These are phyloP conservation scores for Sardina pilchardus DNA, from an alignment of 2,113 vertebrate genomes.

Conservation along the genomic window DNA sequence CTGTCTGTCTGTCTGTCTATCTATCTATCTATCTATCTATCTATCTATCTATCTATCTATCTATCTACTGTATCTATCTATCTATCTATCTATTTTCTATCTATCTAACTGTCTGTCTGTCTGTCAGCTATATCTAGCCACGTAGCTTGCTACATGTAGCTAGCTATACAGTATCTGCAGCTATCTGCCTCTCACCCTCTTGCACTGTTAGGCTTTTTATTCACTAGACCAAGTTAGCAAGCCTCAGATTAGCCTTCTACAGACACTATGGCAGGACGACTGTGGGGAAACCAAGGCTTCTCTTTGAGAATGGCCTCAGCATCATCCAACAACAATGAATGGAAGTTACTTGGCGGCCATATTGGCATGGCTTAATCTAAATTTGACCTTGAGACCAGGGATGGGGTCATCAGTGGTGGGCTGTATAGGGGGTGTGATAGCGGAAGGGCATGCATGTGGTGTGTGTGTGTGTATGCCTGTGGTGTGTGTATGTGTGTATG, in stretches of 20 bases:
- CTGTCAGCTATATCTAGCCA: neutral
- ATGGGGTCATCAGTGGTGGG: neutral
- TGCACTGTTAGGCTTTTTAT: neutral
- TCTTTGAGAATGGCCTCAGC: neutral
- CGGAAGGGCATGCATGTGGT: neutral
- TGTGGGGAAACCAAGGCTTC: neutral
- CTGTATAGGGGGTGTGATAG: neutral
- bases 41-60: neutral
- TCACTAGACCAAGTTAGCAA: neutral
- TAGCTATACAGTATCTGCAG: neutral
- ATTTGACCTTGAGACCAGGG: conserved; percentile 1
- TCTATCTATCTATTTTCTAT: neutral
- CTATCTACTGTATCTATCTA: neutral
- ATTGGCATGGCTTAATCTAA: neutral
- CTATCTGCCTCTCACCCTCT: neutral
- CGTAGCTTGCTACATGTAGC: neutral
- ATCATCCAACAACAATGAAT: conserved; percentile 5
- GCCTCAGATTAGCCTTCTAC: neutral
- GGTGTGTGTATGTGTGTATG: neutral
- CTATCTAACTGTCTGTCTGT: neutral
- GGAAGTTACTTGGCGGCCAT: neutral
- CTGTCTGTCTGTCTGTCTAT: neutral
- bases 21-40: neutral
- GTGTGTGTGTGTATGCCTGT: neutral
- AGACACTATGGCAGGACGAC: neutral